phyloP scores from a whole-genome alignment of 2,797 vertebrate species.

The Sebastes goodei region DNA sequence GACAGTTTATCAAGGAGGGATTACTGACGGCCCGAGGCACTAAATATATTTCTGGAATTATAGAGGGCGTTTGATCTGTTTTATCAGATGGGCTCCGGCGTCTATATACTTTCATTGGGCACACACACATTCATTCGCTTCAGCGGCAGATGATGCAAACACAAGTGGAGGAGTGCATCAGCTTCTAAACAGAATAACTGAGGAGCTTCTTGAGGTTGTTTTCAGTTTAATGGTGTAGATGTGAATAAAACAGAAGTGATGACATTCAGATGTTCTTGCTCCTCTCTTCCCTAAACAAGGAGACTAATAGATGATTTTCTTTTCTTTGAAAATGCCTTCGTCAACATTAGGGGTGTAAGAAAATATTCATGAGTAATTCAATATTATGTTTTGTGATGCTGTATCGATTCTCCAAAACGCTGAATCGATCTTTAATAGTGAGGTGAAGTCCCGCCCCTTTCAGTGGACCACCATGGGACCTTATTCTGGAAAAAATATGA shows the following conservation, averaged over 20 bases:
- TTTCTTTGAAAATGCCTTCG: background rate
- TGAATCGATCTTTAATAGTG: too few species aligned
- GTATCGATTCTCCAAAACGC: too few species aligned
- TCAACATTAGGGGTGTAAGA: too few species aligned
- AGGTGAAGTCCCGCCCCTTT: too few species aligned
- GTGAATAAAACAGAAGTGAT: background rate
- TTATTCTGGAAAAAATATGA: too few species aligned
- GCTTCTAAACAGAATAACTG: background rate
- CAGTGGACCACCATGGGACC: too few species aligned
- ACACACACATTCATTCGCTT: background rate
- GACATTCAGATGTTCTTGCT: background rate
- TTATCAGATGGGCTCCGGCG: slow-evolving; percentile 45
- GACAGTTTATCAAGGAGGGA: slow-evolving; percentile 50
- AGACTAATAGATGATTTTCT: background rate
- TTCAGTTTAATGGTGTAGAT: background rate
- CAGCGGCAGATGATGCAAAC: slow-evolving; percentile 20
- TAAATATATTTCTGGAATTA: slow-evolving; percentile 55
- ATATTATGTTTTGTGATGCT: too few species aligned
- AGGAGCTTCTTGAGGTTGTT: background rate
- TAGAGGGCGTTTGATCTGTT: slow-evolving; percentile 35
- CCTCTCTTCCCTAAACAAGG: background rate
- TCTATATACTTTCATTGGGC: background rate
- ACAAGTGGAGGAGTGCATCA: slow-evolving; percentile 10
- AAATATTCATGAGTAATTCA: too few species aligned
- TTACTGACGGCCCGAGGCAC: slow-evolving; percentile 39